A percentile compares a stretch with the other conserved stretches of the same genome.
phyloP scores from a whole-genome alignment of 2,888 invertebrate genomes.

The Stramonita haemastoma region DNA sequence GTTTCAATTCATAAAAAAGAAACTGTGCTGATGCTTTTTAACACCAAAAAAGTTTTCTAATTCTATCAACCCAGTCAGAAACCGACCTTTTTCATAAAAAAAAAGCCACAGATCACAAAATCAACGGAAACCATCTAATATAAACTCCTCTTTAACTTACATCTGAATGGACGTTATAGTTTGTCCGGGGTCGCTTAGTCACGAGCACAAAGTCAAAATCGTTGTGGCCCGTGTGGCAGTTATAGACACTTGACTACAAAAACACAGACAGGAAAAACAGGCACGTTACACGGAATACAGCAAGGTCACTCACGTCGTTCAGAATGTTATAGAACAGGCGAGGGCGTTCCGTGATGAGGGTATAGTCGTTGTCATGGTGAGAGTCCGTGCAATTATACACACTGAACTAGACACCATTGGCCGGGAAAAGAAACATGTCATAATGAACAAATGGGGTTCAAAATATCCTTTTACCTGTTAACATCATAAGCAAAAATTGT shows the following conservation, averaged over 20 bases:
- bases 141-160: constrained; percentile 35
- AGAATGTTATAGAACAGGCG: constrained; percentile 2
- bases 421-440: too few relatives aligned
- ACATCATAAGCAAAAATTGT: too few relatives aligned
- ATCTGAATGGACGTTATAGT: constrained; percentile 20
- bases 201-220: constrained; percentile 48
- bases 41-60: too few relatives aligned
- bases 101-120: not conserved
- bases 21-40: too few relatives aligned
- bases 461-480: not conserved
- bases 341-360: constrained; percentile 35
- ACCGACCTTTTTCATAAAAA: too few relatives aligned
- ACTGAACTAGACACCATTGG: constrained; percentile 79
- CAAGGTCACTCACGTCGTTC: constrained; percentile 21
- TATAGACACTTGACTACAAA: constrained; percentile 81
- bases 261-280: not conserved
- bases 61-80: too few relatives aligned
- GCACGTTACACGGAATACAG: not conserved
- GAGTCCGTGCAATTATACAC: constrained; percentile 37
- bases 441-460: too few relatives aligned
- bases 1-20: too few relatives aligned
- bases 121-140: not conserved
- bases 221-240: constrained; percentile 78
- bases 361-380: constrained; percentile 38
- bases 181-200: constrained; percentile 44